Evolutionary conservation across 2,888 invertebrate genomes (phyloP), one percentile per base, ranked within the genome.

Genomic region (Druceiella hillmani): DNA sequence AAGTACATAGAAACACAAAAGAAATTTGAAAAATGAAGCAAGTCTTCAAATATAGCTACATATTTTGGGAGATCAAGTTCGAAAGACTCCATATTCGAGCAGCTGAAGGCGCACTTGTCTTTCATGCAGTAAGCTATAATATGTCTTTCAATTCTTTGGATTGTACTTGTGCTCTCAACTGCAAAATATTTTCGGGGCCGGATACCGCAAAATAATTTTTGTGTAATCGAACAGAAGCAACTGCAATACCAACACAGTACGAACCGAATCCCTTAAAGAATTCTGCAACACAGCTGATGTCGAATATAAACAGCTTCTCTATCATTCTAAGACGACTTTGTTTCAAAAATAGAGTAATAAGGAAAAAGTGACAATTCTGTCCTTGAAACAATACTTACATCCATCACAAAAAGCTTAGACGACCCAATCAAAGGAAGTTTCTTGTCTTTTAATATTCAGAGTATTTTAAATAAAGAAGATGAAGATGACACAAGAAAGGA

Each of bases 111-210:
- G 43, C 51, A 20, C 32, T 50, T 10, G 50, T 49, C n/a, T 52
- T 46, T 45, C 49, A 52, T 32, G 50, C 50, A 32, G 47, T 53
- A 6, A 47, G 44, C 17, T 52, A 54, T 42, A 48, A 52, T 36
- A 37, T 45, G 15, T 44, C 42, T 31, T 54, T 47, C 37, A 49
- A 42, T 39, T 52, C 50, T 2, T 44, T 48, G 44, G 52, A 53
- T 33, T 52, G 49, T 38, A 50, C 46, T 34, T 37, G 46, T 29
- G 38, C 33, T 25, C 43, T 50, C 22, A 40, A 44, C 24, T 41
- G 45, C 38, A 35, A 41, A 22, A 40, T 50, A 24, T 52, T 48
- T 39, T 36, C 42, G 17, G 49, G 46, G 40, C 50, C 49, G n/a
- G 34, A 43, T 14, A 48, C 41, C 27, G 50, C 49, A n/a, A 46